A percentile compares a stretch with the other conserved stretches of the same genome.
Evolutionary conservation across 2,113 vertebrate genomes (phyloP).

Genomic region (Neopipo cinnamomea): DNA sequence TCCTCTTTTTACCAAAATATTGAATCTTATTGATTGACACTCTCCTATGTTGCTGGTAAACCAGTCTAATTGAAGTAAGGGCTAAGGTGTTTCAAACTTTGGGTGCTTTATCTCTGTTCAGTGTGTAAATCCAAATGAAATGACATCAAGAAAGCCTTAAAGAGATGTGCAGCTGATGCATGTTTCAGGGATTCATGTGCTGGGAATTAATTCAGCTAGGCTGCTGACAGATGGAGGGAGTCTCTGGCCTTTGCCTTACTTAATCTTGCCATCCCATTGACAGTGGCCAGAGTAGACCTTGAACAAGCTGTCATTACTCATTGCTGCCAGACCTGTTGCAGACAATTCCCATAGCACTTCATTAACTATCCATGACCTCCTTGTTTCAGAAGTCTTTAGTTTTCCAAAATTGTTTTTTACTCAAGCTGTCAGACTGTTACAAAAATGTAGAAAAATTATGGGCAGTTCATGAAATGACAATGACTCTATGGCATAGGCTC

Average conservation of each 20-base stretch:
- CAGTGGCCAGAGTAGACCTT: not conserved
- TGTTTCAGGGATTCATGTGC: accelerated
- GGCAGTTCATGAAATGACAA: not conserved
- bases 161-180: not conserved
- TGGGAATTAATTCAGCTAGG: not conserved
- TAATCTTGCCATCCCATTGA: not conserved
- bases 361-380: not conserved
- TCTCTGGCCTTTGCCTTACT: not conserved
- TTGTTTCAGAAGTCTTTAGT: not conserved
- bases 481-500: not conserved
- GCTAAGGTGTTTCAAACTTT: not conserved
- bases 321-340: not conserved
- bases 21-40: not conserved
- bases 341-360: not conserved
- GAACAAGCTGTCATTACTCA: not conserved
- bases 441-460: not conserved
- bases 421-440: not conserved
- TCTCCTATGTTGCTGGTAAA: not conserved
- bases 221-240: not conserved
- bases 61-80: not conserved
- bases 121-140: not conserved
- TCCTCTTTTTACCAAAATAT: not conserved
- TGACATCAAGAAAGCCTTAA: not conserved
- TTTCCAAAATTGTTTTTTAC: not conserved
- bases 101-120: not conserved